Conservation (phyloP, 2,888 invertebrate genomes). For the Morinoia aosen region DNA sequence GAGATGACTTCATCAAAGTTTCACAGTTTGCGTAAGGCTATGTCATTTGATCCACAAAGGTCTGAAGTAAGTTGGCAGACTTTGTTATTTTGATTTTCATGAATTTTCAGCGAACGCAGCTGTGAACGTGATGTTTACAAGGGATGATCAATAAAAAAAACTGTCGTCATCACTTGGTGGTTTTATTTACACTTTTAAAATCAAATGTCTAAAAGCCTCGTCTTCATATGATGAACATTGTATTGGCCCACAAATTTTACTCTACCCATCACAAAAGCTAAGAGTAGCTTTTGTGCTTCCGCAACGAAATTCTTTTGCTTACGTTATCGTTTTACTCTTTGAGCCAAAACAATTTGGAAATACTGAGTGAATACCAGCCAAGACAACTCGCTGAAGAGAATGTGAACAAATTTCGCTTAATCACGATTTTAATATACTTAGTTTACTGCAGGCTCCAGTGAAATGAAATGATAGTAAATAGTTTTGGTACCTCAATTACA, state of each 20-base stretch:
- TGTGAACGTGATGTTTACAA: background rate
- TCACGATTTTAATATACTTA: background rate
- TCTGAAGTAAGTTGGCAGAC: background rate
- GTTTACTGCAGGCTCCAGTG: no score
- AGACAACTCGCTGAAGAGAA: background rate
- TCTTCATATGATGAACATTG: background rate
- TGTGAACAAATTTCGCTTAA: background rate
- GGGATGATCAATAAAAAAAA: background rate
- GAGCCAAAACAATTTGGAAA: background rate
- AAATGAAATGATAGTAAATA: background rate
- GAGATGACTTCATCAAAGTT: no score
- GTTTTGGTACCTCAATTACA: background rate
- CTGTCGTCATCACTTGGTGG: background rate
- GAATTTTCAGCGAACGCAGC: background rate
- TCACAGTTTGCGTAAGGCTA: no score
- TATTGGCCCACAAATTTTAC: no score
- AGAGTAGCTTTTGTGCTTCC: no score
- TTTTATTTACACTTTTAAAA: background rate
- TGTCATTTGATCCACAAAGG: no score
- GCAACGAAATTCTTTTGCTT: background rate
- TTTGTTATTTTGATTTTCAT: background rate
- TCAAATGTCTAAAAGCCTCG: background rate
- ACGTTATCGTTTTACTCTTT: background rate
- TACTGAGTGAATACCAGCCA: background rate
- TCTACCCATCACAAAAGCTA: no score